phyloP scores from a whole-genome alignment of 2,797 vertebrate species.

The Malurus leucopterus region DNA sequence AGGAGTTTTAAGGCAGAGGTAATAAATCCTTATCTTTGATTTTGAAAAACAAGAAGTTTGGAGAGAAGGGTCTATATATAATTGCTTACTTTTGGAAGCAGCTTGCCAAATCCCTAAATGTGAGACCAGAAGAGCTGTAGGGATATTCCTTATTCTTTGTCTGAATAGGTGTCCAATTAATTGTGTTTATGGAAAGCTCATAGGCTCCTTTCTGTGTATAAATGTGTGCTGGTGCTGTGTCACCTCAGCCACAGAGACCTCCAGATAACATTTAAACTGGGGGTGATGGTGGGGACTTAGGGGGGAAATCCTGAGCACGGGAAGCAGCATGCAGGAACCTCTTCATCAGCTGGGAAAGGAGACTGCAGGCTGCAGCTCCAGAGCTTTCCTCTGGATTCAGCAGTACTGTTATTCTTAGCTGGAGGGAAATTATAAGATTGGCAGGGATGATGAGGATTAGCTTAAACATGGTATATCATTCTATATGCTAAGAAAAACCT shows the following conservation, averaged over 20 bases:
- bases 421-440: neutral
- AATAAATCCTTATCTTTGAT: neutral
- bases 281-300: too few species aligned
- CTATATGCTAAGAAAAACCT: neutral
- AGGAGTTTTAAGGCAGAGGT: rapidly evolving
- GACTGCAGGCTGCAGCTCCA: neutral
- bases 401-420: neutral
- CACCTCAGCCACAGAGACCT: neutral
- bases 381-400: neutral
- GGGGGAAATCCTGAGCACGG: neutral
- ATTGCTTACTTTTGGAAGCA: neutral
- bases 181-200: neutral
- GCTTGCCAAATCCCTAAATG: neutral
- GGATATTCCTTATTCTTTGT: neutral
- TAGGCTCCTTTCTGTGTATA: neutral
- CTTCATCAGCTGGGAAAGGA: neutral
- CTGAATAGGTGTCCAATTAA: rapidly evolving
- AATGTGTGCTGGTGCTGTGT: neutral
- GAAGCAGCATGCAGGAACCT: neutral
- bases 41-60: neutral
- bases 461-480: neutral
- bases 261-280: neutral
- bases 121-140: neutral
- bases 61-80: neutral
- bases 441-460: neutral